Percentiles rank a stretch among this genome's conserved stretches.
Conservation (phyloP, 2,797 vertebrate genomes). For the Carcharodon carcharias region DNA sequence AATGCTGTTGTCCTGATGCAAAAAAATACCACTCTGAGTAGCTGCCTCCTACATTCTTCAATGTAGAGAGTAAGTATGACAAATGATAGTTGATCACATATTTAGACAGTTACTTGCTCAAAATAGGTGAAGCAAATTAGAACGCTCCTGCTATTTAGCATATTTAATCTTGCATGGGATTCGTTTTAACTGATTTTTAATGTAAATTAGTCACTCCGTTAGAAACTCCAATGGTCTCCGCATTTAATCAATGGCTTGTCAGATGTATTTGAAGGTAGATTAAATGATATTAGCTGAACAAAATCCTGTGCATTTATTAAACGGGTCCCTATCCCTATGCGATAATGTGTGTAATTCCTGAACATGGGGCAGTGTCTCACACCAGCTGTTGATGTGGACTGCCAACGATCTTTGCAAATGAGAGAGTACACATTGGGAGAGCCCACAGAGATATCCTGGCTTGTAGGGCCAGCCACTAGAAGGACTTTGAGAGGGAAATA, state of each 20-base stretch:
- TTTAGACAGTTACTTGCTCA: conserved; percentile 20
- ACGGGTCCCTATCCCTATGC: no score
- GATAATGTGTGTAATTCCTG: not conserved
- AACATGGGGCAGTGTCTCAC: not conserved
- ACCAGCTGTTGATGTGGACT: not conserved
- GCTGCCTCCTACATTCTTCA: not conserved
- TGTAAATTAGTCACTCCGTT: not conserved
- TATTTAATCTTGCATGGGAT: conserved; percentile 33
- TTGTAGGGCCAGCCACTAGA: not conserved
- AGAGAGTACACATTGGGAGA: not conserved
- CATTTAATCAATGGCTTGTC: not conserved
- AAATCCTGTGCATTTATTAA: not conserved
- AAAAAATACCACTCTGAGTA: not conserved
- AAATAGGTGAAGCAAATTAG: conserved; percentile 22
- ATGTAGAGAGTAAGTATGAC: not conserved
- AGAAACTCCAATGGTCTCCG: conserved; percentile 8
- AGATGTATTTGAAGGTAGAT: not conserved
- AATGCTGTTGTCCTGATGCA: not conserved
- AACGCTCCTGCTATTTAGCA: not conserved
- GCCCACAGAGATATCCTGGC: not conserved
- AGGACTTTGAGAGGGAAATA: not conserved
- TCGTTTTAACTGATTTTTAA: conserved; percentile 8
- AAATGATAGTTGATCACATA: conserved; percentile 26
- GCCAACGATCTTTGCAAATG: not conserved
- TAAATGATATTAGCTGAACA: not conserved